Evolutionary conservation across 92 coral and sea anemone genomes (phyloP).

Genomic region (Actinernus sp.): DNA sequence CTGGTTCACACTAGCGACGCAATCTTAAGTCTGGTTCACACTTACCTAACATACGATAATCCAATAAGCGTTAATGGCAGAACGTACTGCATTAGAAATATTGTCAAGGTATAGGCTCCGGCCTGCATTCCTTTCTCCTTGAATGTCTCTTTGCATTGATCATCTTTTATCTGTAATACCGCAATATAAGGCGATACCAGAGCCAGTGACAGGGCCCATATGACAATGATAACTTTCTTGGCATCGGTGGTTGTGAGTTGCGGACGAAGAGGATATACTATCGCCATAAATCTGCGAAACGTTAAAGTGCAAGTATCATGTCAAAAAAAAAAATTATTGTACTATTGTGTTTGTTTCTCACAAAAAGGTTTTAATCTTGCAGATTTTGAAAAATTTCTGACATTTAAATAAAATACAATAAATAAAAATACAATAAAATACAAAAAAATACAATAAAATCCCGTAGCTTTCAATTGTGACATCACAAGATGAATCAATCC

Average conservation of each 20-base stretch:
- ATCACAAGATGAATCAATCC: no score
- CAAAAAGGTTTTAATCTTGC: no score
- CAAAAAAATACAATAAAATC: no score
- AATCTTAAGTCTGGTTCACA: no score
- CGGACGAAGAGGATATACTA: conserved; percentile 90
- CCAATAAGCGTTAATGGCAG: conserved; percentile 90
- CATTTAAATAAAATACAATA: no score
- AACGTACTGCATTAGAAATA: conserved; percentile 90
- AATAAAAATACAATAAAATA: no score
- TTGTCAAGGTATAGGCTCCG: conserved; percentile 80
- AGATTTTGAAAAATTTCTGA: no score
- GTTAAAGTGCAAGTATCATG: no score
- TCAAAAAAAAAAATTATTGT: no score
- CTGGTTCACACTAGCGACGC: no score
- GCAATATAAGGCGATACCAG: conserved; percentile 96
- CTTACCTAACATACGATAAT: conserved; percentile 86
- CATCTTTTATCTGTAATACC: conserved; percentile 62
- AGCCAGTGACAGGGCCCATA: conserved; percentile 83
- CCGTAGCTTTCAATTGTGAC: no score
- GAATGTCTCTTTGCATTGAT: conserved; percentile 70
- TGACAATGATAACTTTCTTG: conserved; percentile 81
- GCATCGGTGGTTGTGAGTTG: conserved; percentile 89
- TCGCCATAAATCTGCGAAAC: conserved; percentile 92
- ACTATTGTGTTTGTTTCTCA: no score
- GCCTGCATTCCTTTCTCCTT: conserved; percentile 81